Percentiles rank a stretch among this genome's conserved stretches.
phyloP scores from a whole-genome alignment of 2,888 invertebrate genomes.

The Drosophila crucigera region DNA sequence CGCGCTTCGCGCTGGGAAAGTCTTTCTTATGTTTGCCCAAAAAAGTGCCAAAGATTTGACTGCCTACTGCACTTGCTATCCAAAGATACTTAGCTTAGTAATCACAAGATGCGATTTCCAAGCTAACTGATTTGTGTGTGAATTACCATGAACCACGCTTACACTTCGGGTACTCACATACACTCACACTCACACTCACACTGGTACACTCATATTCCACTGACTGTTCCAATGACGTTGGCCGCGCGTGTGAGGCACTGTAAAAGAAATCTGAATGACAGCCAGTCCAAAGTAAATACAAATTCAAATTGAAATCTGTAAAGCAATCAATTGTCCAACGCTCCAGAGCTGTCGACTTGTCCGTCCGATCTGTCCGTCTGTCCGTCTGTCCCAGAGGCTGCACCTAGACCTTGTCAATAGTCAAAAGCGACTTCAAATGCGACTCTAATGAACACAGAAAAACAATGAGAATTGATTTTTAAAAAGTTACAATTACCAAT shows the following conservation, averaged over 20 bases:
- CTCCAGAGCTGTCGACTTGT: constrained; percentile 53
- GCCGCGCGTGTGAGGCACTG: constrained; percentile 57
- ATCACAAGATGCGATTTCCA: constrained; percentile 9
- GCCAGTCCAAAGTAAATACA: constrained; percentile 57
- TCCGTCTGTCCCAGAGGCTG: constrained; percentile 62
- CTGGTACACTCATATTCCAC: constrained; percentile 8
- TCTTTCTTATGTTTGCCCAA: constrained; percentile 38
- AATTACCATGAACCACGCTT: constrained; percentile 46
- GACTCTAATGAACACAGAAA: constrained; percentile 60
- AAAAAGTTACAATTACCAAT: constrained; percentile 58
- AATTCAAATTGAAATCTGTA: constrained; percentile 63
- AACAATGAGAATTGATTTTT: constrained; percentile 72
- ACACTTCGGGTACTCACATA: constrained; percentile 11
- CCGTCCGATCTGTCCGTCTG: constrained; percentile 13
- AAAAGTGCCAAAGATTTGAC: background rate
- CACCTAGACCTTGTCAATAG: constrained; percentile 82
- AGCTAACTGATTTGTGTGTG: constrained; percentile 21
- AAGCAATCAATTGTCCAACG: constrained; percentile 70
- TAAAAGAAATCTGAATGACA: constrained; percentile 74
- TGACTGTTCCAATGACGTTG: constrained; percentile 55
- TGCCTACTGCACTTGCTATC: constrained; percentile 40
- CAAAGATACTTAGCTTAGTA: constrained; percentile 32
- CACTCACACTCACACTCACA: background rate
- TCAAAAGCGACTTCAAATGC: constrained; percentile 62
- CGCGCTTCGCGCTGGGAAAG: constrained; percentile 40